Evolutionary conservation across 2,888 invertebrate genomes (phyloP), one percentile per base, ranked within the genome.

Genomic region (Cynaeus angustus): DNA sequence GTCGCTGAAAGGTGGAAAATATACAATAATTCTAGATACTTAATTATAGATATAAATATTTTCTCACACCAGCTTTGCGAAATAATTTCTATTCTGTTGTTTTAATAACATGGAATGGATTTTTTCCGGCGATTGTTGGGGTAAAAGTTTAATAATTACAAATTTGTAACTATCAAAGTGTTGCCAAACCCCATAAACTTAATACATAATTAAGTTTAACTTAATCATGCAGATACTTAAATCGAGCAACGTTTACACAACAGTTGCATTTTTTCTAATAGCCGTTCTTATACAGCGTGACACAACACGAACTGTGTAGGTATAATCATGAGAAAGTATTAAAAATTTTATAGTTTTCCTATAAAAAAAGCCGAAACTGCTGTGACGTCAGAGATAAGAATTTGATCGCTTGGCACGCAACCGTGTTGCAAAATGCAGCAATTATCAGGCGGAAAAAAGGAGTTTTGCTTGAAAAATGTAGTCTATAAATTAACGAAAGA

Each of bases 1-100:
- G 79, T 75, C 77, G 76, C 77, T 73, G 72, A 78, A 79, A 79
- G 79, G 78, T 77, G 77, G 76, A 78, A 76, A 78, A 78, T 76
- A 77, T 73, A 72, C 76, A 76, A 73, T 77, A 76, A 76, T 76
- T 76, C 71, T 46, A 64, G 64, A 37, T 14, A 59, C 14, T 56
- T 67, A 68, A 72, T 72, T 73, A 72, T 64, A 64, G 62, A 21
- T 21, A 21, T 21, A 21, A n/a, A 21, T 21, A 21, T 21, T 21
- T 21, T 21, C 21, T 21, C 21, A 21, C 21, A 21, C 21, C 21
- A 56, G 46, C 67, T 68, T 71, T 71, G 68, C 68, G 62, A 71
- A 71, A 71, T 50, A 68, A 62, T 21, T 21, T 21, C 21, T 21
- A 21, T 21, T 21, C 21, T 21, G 33, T 6, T 33, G 33, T 33